Conservation (phyloP, 2,888 invertebrate species). For the Dorcus parallelipipedus region DNA sequence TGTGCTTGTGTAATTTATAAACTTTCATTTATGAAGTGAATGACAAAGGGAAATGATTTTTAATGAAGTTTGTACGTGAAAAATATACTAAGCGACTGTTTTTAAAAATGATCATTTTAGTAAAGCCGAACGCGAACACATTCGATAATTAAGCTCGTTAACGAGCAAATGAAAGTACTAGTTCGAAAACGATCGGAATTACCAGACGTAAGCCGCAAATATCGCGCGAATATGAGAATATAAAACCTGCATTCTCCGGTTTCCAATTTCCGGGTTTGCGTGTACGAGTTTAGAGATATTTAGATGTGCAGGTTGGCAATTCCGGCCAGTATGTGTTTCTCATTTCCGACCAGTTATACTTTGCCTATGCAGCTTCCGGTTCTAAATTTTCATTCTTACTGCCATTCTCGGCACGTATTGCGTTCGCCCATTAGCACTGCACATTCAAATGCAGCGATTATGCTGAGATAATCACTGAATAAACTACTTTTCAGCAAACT, state of each 20-base stretch:
- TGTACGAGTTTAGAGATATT: slow-evolving; percentile 29
- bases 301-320: slow-evolving; percentile 31
- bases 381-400: slow-evolving; percentile 31
- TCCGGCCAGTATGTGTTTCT: slow-evolving; percentile 38
- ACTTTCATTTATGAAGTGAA: too few relatives aligned
- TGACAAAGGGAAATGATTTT: too few relatives aligned
- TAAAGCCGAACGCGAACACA: too few relatives aligned
- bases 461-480: slow-evolving; percentile 37
- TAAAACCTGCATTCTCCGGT: slow-evolving; percentile 31
- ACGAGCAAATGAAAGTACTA: too few relatives aligned
- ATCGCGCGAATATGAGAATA: slow-evolving; percentile 6
- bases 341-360: slow-evolving; percentile 43
- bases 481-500: slow-evolving; percentile 33
- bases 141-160: too few relatives aligned
- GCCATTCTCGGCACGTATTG: slow-evolving; percentile 39
- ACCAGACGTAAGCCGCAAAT: slow-evolving; percentile 4
- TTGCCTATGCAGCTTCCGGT: slow-evolving; percentile 29
- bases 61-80: too few relatives aligned
- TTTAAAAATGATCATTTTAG: too few relatives aligned
- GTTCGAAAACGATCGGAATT: neutral
- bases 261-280: slow-evolving; percentile 45
- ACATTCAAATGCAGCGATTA: slow-evolving; percentile 42
- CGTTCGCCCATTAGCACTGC: slow-evolving; percentile 37
- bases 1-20: too few relatives aligned
- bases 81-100: too few relatives aligned